Conservation (phyloP, 2,797 vertebrate genomes). For the Pteronotus mesoamericanus region DNA sequence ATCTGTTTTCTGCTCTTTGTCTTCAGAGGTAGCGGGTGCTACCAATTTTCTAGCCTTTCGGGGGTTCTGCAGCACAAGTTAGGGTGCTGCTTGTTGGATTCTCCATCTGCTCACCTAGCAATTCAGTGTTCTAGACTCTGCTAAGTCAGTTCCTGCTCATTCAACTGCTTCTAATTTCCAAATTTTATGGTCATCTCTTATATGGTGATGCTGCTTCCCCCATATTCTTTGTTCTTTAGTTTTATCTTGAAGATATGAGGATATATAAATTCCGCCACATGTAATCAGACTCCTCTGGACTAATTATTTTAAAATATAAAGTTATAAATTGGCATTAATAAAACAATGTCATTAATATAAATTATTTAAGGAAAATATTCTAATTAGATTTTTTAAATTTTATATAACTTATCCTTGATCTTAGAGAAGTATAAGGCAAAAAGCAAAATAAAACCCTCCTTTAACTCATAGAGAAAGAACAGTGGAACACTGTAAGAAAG, state of each 20-base stretch:
- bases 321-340: not conserved
- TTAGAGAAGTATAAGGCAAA: not conserved
- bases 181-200: not conserved
- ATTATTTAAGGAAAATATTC: not conserved
- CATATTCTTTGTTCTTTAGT: not conserved
- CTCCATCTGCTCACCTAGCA: not conserved
- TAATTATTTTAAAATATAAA: conserved; percentile 5
- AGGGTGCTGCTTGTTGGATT: not conserved
- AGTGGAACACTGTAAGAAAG: not conserved
- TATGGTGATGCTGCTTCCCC: not conserved
- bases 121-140: not conserved
- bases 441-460: not conserved
- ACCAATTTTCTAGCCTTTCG: not conserved
- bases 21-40: not conserved
- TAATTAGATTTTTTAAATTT: not conserved
- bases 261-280: not conserved
- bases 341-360: not conserved
- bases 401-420: not conserved
- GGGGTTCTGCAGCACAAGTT: not conserved
- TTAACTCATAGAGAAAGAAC: not conserved
- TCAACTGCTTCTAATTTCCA: not conserved
- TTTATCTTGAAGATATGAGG: not conserved
- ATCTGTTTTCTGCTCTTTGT: not conserved
- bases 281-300: not conserved
- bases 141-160: not conserved